A percentile compares a stretch with the other conserved stretches of the same genome.
Conservation (phyloP, 1,140 invertebrate genomes). For the Agrypnia vestita region DNA sequence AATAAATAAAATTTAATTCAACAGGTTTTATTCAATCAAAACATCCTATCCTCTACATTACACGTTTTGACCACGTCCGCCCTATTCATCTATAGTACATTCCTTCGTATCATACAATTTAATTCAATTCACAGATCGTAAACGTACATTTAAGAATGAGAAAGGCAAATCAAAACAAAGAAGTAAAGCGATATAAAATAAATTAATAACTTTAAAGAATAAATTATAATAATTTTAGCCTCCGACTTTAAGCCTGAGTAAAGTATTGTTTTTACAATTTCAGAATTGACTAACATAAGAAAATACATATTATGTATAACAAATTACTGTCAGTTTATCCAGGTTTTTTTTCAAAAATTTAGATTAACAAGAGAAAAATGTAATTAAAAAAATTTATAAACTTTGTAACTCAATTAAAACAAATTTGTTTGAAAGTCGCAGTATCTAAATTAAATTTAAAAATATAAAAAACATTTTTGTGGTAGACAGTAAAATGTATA, state of each 20-base stretch:
- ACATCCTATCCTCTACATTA: conserved; percentile 60
- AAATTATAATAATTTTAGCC: neutral
- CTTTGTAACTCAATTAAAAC: too few relatives aligned
- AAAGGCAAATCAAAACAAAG: conserved; percentile 36
- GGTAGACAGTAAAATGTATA: too few relatives aligned
- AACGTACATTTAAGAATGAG: conserved; percentile 10
- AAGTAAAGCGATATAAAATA: conserved; percentile 16
- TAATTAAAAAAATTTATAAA: too few relatives aligned
- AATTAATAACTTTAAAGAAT: conserved; percentile 16
- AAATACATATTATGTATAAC: neutral
- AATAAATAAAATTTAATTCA: conserved; percentile 48
- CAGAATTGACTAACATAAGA: conserved; percentile 1
- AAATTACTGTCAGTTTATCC: too few relatives aligned
- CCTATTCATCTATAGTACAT: conserved; percentile 48
- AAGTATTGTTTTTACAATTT: neutral
- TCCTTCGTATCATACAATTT: neutral
- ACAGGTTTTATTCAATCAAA: conserved; percentile 61
- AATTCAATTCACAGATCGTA: conserved; percentile 23
- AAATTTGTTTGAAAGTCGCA: too few relatives aligned
- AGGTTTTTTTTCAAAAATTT: too few relatives aligned
- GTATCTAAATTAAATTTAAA: too few relatives aligned
- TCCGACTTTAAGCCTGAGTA: neutral
- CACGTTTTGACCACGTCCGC: conserved; percentile 57
- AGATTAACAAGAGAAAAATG: too few relatives aligned
- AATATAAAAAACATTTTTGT: too few relatives aligned